Base-by-base conservation (phyloP, 2,888 invertebrate genomes). In the Melieria crassipennis region DNA sequence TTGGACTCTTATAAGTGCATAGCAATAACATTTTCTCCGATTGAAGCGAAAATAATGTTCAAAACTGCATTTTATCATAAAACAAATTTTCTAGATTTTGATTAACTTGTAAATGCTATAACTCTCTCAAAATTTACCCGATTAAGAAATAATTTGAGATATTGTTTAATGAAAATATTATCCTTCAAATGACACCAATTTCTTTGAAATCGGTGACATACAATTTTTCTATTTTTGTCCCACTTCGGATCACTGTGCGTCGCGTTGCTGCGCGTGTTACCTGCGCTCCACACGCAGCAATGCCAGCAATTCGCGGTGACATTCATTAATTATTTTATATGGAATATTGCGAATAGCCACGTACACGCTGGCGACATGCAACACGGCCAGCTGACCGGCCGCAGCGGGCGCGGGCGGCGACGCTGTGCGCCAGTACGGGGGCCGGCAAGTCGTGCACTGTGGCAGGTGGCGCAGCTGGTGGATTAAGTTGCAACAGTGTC, bases 281-380 rank as follows among this genome's bases (percentile, higher is more conserved):
- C 75, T 78, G 79, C 76, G 75, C 77, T 75, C 76, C 75, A 73
- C 73, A 68, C 65, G 68, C 71, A 77, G 75, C 70, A 76, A 78
- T 73, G 76, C 75, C 75, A 82, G 78, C 80, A 82, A 82, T 81
- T 82, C 78, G 81, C 84, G 82, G 81, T 82, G 82, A 84, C 82
- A 84, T 84, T 84, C 83, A 84, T 84, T 84, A 84, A 84, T 84
- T 84, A 84, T 84, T 83, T 84, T 83, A 83, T 83, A 82, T 82
- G 81, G 81, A 83, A 84, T 84, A 80, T 78, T 81, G 78, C 79
- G 80, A 83, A 84, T 84, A 81, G 80, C 84, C 83, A 83, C 84
- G 84, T 84, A 84, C 83, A 76, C 74, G 78, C 75, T 82, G 83
- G 83, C 83, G 83, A 83, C 83, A 82, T 57, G 64, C 42, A 70